Conservation (phyloP, 2,113 vertebrate genomes). For the Cebus imitator region DNA sequence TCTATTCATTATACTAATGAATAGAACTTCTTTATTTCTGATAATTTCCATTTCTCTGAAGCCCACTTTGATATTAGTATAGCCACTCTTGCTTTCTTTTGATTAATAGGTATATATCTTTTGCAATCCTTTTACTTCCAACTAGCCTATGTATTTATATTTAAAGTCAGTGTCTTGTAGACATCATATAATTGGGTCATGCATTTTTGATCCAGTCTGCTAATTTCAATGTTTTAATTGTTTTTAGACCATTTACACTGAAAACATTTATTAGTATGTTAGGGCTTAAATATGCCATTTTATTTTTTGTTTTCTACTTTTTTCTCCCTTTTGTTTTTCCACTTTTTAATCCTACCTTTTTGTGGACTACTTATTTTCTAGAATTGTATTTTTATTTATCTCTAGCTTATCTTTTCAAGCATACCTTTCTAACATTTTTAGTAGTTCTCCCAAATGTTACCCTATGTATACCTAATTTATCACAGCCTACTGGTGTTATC, state of each 20-base stretch:
- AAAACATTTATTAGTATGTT: not conserved
- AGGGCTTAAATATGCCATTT: not conserved
- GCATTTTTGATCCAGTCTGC: not conserved
- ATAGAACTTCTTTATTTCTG: no score
- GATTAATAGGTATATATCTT: not conserved
- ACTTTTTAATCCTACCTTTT: not conserved
- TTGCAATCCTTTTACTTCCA: not conserved
- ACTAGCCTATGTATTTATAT: not conserved
- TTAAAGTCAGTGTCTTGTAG: not conserved
- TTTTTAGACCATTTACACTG: not conserved
- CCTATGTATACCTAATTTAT: not conserved
- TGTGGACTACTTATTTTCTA: not conserved
- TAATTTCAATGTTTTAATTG: not conserved
- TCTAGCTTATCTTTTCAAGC: not conserved
- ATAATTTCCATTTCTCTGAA: not conserved
- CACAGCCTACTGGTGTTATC: not conserved
- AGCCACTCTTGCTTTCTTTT: not conserved
- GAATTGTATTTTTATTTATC: not conserved
- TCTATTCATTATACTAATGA: no score
- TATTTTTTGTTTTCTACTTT: not conserved
- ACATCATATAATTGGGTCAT: not conserved
- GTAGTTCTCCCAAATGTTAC: not conserved
- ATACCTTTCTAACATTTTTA: not conserved
- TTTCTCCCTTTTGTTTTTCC: not conserved
- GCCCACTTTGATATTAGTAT: not conserved